These are phyloP conservation scores for Protomyctophum bolini DNA, from an alignment of 2,113 vertebrate species.

Conservation along the genomic window DNA sequence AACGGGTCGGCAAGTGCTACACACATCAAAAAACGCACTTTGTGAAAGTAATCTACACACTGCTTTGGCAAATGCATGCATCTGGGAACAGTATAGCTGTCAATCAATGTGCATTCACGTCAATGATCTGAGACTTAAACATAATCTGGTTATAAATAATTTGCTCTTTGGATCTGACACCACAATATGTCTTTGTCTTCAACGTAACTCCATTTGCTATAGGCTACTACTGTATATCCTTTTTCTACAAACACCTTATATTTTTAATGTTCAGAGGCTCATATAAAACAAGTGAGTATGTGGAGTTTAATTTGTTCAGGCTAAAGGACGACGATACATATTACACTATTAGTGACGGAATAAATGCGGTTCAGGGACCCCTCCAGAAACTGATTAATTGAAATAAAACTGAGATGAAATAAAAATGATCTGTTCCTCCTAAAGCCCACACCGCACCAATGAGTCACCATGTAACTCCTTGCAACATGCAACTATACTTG, in stretches of 20 bases:
- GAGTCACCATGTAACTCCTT: no score
- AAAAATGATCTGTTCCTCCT: not conserved
- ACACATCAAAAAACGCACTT: not conserved
- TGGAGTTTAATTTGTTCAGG: not conserved
- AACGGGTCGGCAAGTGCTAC: not conserved
- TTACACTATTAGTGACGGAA: no score
- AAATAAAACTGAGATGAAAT: slow-evolving; percentile 4
- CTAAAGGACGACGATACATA: not conserved
- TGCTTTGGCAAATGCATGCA: not conserved
- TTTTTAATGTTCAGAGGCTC: slow-evolving; percentile 7
- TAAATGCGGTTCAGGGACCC: no score
- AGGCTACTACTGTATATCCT: not conserved
- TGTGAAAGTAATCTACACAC: not conserved
- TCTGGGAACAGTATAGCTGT: not conserved
- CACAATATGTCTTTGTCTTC: no score
- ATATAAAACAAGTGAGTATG: slow-evolving; percentile 1
- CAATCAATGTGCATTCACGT: not conserved
- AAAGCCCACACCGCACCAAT: no score
- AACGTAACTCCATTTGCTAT: not conserved
- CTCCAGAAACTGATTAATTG: no score
- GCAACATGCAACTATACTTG: no score
- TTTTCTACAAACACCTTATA: not conserved
- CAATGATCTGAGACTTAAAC: slow-evolving; percentile 1
- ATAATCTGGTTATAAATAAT: not conserved
- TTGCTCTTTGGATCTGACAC: no score